Evolutionary conservation across 2,797 vertebrate genomes (phyloP).

Genomic region (Cyclura pinguis): DNA sequence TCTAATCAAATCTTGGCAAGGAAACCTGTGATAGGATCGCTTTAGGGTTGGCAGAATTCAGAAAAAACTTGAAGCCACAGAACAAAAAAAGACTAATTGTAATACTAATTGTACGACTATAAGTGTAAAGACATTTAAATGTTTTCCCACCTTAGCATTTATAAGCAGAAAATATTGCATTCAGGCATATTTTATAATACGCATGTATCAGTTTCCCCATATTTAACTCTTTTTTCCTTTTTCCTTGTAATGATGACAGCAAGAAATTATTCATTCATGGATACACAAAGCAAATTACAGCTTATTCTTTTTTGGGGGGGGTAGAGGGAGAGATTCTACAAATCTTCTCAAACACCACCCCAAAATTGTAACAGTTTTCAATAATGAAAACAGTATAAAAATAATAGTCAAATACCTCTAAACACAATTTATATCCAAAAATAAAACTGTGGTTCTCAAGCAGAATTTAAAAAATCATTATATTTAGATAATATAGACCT

Average conservation of each 20-base stretch:
- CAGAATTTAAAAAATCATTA: background rate
- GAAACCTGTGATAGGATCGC: no score
- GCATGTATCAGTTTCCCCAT: slow-evolving; percentile 6
- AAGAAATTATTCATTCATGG: no score
- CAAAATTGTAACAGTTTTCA: background rate
- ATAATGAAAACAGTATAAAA: background rate
- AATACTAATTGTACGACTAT: slow-evolving; percentile 30
- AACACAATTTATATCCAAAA: background rate
- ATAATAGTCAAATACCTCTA: background rate
- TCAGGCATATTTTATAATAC: background rate
- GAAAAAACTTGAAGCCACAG: no score
- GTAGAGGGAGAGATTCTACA: background rate
- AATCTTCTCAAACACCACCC: background rate
- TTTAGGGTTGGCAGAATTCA: no score
- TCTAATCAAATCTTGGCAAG: no score
- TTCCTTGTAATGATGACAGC: background rate
- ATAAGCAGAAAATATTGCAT: no score
- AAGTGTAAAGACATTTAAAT: slow-evolving; percentile 39
- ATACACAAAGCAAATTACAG: no score
- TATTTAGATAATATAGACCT: background rate
- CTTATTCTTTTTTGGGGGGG: no score
- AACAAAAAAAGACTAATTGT: slow-evolving; percentile 1
- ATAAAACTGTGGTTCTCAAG: background rate
- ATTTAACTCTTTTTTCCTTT: background rate
- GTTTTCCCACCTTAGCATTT: slow-evolving; percentile 34